These are phyloP conservation scores for Rhaphigaster nebulosa DNA, from an alignment of 2,888 invertebrate species.

Conservation along the genomic window DNA sequence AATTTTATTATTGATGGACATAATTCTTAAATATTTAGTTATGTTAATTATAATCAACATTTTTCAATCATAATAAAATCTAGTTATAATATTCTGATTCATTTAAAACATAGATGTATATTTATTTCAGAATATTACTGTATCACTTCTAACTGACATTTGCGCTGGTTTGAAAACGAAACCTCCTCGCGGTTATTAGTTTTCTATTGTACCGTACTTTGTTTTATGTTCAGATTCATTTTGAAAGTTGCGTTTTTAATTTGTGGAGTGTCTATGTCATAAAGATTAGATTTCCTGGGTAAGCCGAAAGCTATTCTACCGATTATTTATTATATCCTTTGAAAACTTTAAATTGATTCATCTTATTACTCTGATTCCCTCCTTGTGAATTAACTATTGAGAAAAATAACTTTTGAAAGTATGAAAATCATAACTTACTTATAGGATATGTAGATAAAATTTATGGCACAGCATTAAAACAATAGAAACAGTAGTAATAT, in stretches of 20 bases:
- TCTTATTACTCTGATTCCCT: neutral
- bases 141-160: constrained; percentile 16
- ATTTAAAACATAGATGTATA: neutral
- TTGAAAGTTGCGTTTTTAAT: neutral
- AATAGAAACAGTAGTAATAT: too few species aligned
- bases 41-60: neutral
- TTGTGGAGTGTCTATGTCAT: neutral
- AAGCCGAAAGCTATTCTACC: neutral
- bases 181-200: neutral
- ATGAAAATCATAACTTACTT: neutral
- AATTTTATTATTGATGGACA: neutral
- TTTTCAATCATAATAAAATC: neutral
- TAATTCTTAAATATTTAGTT: neutral
- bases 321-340: neutral
- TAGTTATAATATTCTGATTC: neutral
- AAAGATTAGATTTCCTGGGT: neutral
- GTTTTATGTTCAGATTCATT: constrained; percentile 69
- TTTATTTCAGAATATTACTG: neutral
- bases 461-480: neutral
- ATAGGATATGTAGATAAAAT: neutral
- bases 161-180: neutral
- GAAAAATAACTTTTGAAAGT: neutral
- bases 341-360: neutral
- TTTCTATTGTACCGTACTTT: neutral
- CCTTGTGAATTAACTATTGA: neutral